Evolutionary conservation across 2,888 invertebrate species (phyloP).

Genomic region (Tipula confusa): DNA sequence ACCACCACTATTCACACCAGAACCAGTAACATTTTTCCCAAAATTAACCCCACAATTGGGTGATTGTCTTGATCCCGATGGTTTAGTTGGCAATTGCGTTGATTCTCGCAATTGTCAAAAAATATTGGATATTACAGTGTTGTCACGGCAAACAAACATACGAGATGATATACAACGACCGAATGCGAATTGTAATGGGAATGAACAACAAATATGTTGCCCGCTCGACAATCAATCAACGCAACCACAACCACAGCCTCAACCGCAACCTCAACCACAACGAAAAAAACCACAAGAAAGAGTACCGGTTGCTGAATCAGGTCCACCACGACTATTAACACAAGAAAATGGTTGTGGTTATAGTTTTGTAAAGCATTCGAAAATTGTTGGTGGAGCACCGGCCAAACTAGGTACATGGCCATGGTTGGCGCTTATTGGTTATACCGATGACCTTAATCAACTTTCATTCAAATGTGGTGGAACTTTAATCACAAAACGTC

Average conservation of each 20-base stretch:
- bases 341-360: constrained; percentile 60
- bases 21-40: not conserved
- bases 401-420: constrained; percentile 71
- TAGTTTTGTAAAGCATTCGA: constrained; percentile 55
- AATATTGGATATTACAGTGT: constrained; percentile 30
- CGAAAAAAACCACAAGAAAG: not conserved
- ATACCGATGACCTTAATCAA: constrained; percentile 50
- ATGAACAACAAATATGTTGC: not conserved
- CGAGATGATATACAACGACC: constrained; percentile 32
- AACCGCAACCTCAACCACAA: not conserved
- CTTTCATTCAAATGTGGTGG: constrained; percentile 54
- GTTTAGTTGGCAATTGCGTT: constrained; percentile 30
- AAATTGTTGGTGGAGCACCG: constrained; percentile 63
- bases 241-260: not conserved
- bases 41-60: not conserved
- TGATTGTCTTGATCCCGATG: constrained; percentile 31
- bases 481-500: constrained; percentile 48
- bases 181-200: constrained; percentile 33
- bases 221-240: constrained; percentile 32
- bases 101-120: constrained; percentile 31
- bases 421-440: constrained; percentile 73
- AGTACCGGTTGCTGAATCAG: not conserved
- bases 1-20: constrained; percentile 14
- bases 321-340: constrained; percentile 39
- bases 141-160: constrained; percentile 30